Base-by-base conservation (phyloP, 2,888 invertebrate species). In the Rhyacophila evoluta region DNA sequence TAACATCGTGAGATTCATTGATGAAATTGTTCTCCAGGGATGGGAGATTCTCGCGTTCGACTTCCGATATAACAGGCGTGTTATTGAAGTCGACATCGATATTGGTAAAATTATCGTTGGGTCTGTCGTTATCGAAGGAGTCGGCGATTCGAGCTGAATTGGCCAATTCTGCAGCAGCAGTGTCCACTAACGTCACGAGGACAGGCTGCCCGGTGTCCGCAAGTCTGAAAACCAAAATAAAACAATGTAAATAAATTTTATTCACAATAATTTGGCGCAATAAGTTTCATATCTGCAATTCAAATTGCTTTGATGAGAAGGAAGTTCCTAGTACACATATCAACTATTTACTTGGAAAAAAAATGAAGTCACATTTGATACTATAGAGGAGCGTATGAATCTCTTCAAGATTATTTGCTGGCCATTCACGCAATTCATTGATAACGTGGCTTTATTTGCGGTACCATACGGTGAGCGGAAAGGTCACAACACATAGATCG, bases 121-220 rank as follows among this genome's bases (percentile, higher is more conserved):
- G 86, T 39, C 86, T 67, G 12, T 73, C 79, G 12, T 86, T 85
- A 70, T 92, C 91, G 81, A 91, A 91, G 79, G 91, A 86, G 84
- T 88, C 89, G 83, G 90, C 72, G 10, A 77, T 68, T 4, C 67
- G 75, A 3, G 74, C 77, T 15, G 78, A 71, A 28, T 81, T 76
- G 36, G 82, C 91, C 77, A 92, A 86, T 84, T 92, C 92, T 83
- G 91, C 88, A 81, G 91, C 90, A 80, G 91, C 91, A 81, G 91
- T 91, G 84, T 92, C 92, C 82, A 90, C 90, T 83, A 93, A 85
- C 73, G 92, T 91, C 84, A 92, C 88, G 82, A 92, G 90, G 75
- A 92, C 90, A 83, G 89, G 89, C 84, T 92, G 92, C 72, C 90
- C 92, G 69, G 91, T 91, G 87, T 92, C 92, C 85, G 92, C 91